phyloP scores from a whole-genome alignment of 2,113 vertebrate species.

The Poeciliopsis retropinna region DNA sequence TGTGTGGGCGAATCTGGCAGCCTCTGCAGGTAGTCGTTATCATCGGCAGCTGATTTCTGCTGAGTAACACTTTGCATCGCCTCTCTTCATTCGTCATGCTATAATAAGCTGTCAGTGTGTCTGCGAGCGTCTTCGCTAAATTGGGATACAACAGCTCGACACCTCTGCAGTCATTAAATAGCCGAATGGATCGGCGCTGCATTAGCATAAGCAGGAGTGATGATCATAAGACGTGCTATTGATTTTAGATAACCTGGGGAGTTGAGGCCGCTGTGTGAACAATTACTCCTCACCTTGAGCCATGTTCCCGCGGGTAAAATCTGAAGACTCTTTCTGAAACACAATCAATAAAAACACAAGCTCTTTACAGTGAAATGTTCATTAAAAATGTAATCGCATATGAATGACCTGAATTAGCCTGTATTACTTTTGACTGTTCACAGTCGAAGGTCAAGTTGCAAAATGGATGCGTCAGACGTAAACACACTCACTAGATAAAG shows the following conservation, averaged over 20 bases:
- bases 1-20: conserved; percentile 39
- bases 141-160: conserved; percentile 46
- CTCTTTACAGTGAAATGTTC: neutral
- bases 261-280: conserved; percentile 12
- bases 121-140: conserved; percentile 37
- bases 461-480: too few species aligned
- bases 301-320: conserved; percentile 12
- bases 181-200: conserved; percentile 21
- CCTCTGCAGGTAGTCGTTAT: conserved; percentile 49
- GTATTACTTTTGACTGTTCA: neutral
- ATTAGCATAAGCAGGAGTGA: conserved; percentile 49
- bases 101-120: conserved; percentile 67
- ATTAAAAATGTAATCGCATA: neutral
- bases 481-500: too few species aligned
- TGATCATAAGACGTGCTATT: conserved; percentile 35
- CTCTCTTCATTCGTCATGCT: conserved; percentile 55
- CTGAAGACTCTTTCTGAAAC: conserved; percentile 24
- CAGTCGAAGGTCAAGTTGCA: neutral
- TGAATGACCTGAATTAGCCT: neutral
- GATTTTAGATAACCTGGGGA: conserved; percentile 38
- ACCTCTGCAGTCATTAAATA: conserved; percentile 53
- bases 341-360: neutral
- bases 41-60: conserved; percentile 66
- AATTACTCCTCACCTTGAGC: conserved; percentile 45
- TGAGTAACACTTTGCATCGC: conserved; percentile 56